phyloP scores from a whole-genome alignment of 2,113 vertebrate species.

The Oxyura jamaicensis region DNA sequence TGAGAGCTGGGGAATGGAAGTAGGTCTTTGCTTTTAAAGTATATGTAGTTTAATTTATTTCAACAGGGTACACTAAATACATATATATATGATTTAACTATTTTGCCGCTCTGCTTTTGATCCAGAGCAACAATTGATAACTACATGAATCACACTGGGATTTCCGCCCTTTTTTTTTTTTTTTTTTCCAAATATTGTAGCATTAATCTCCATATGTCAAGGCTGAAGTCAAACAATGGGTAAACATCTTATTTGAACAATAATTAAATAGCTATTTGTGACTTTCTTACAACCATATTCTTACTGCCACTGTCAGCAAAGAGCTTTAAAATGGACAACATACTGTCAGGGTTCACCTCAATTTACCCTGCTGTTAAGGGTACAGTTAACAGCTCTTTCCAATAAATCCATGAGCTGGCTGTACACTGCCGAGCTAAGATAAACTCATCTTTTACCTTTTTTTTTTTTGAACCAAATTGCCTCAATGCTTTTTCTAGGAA shows the following conservation, averaged over 20 bases:
- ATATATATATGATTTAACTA: not conserved
- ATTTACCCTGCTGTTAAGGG: not conserved
- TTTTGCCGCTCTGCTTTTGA: not conserved
- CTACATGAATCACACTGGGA: accelerated
- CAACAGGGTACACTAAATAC: not conserved
- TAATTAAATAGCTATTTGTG: not conserved
- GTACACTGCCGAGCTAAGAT: not conserved
- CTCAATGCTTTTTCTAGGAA: not conserved
- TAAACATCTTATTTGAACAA: not conserved
- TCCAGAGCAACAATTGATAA: not conserved
- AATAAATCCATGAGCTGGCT: not conserved
- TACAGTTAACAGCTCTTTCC: not conserved
- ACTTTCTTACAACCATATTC: not conserved
- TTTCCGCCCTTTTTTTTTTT: not conserved
- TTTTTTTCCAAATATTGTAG: not conserved
- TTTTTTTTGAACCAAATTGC: not conserved
- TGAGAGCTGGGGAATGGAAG: not conserved
- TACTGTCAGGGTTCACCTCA: not conserved
- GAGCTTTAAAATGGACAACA: not conserved
- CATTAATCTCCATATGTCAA: not conserved
- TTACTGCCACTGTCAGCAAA: not conserved
- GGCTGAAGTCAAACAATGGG: not conserved
- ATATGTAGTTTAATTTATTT: not conserved
- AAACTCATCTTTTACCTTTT: not conserved
- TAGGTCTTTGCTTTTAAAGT: not conserved